Evolutionary conservation across 2,888 invertebrate species (phyloP).

Genomic region (Hydroisotoma schaefferi): DNA sequence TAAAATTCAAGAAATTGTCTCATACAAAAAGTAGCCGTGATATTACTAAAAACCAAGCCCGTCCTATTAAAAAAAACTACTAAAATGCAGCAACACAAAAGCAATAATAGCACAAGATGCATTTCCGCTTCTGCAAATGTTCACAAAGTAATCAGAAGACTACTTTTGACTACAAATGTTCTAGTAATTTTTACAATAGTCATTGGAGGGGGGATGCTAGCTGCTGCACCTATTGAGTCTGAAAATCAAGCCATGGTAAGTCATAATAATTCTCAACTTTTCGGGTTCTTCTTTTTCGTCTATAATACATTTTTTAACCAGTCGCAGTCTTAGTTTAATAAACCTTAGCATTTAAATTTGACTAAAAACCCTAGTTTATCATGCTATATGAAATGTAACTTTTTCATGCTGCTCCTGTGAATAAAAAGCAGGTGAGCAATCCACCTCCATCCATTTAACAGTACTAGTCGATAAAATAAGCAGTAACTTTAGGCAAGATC

Average conservation of each 20-base stretch:
- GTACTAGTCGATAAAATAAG: too few species aligned
- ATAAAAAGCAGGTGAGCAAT: not conserved
- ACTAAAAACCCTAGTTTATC: too few species aligned
- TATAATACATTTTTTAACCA: not conserved
- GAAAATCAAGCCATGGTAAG: constrained; percentile 31
- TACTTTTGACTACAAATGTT: not conserved
- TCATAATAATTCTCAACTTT: not conserved
- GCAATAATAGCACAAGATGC: not conserved
- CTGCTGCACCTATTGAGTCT: constrained; percentile 19
- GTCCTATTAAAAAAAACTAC: too few species aligned
- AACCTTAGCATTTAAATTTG: not conserved
- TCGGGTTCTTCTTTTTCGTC: not conserved
- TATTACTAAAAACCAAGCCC: too few species aligned
- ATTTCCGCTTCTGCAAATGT: not conserved
- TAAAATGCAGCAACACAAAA: too few species aligned
- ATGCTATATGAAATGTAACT: too few species aligned
- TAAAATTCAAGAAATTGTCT: too few species aligned
- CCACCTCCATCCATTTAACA: not conserved
- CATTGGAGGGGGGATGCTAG: not conserved
- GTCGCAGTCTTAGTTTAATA: not conserved
- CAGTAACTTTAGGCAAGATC: too few species aligned
- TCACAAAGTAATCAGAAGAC: not conserved
- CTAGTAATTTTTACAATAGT: not conserved
- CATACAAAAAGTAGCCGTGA: too few species aligned
- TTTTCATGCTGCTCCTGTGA: not conserved